phyloP scores from a whole-genome alignment of 2,888 invertebrate genomes.

The Agonopterix arenella region DNA sequence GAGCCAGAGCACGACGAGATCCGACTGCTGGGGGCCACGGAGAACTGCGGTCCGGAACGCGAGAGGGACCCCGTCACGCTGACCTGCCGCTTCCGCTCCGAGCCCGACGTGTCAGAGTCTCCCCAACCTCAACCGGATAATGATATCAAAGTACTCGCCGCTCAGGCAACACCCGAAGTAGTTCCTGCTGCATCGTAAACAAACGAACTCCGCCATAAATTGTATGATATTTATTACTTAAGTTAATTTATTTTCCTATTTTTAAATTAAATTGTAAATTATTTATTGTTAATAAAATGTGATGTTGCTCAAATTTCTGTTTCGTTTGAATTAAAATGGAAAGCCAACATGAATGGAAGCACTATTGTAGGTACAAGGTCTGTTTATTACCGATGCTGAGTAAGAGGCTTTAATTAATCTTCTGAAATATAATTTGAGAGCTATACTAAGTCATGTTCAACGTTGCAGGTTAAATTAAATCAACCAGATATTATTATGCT shows the following conservation, averaged over 20 bases:
- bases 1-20: constrained; percentile 53
- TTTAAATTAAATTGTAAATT: constrained; percentile 6
- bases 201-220: constrained; percentile 30
- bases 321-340: too few relatives aligned
- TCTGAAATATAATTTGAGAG: too few relatives aligned
- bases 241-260: constrained; percentile 35
- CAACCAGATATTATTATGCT: too few relatives aligned
- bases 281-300: neutral
- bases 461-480: too few relatives aligned
- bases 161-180: constrained; percentile 36
- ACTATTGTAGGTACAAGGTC: too few relatives aligned
- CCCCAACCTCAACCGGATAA: neutral
- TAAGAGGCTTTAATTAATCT: too few relatives aligned
- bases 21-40: constrained; percentile 80
- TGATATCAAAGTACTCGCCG: constrained; percentile 8
- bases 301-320: neutral
- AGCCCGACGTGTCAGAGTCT: neutral
- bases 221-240: constrained; percentile 17
- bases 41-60: constrained; percentile 86
- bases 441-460: too few relatives aligned
- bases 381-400: too few relatives aligned
- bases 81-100: constrained; percentile 51
- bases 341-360: too few relatives aligned
- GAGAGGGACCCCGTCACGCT: constrained; percentile 82
- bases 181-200: constrained; percentile 34